Conservation (phyloP, 2,888 invertebrate genomes). For the Brachypalpus laphriformis region DNA sequence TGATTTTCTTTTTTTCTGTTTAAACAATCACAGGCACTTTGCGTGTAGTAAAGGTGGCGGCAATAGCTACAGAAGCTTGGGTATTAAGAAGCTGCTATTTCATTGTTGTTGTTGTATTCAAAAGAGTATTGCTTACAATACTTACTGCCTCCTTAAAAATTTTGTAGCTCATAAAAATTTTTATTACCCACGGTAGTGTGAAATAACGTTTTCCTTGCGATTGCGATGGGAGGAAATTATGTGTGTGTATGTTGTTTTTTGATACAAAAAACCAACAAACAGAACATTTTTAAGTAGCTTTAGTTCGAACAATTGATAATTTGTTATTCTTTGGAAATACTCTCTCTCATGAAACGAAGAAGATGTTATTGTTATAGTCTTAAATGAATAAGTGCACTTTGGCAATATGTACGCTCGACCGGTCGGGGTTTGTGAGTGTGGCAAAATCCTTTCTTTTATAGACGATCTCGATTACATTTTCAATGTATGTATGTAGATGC, state of each 20-base stretch:
- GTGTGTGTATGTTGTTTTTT: slow-evolving; percentile 67
- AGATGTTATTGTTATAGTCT: slow-evolving; percentile 37
- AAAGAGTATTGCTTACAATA: slow-evolving; percentile 70
- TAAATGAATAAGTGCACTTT: slow-evolving; percentile 58
- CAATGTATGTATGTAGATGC: too few species aligned
- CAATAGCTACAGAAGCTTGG: slow-evolving; percentile 32
- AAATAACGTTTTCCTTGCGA: slow-evolving; percentile 78
- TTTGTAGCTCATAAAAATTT: slow-evolving; percentile 81
- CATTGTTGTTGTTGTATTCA: slow-evolving; percentile 58
- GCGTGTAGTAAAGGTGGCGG: slow-evolving; percentile 5
- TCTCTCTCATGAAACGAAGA: slow-evolving; percentile 10
- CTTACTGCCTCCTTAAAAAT: slow-evolving; percentile 75
- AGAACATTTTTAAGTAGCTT: slow-evolving; percentile 71
- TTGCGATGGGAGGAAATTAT: slow-evolving; percentile 46
- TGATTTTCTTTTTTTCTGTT: slow-evolving; percentile 19
- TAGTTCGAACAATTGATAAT: slow-evolving; percentile 66
- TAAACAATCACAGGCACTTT: slow-evolving; percentile 43
- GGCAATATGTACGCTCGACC: slow-evolving; percentile 15
- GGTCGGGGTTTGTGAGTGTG: slow-evolving; percentile 15
- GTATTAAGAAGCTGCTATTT: slow-evolving; percentile 48
- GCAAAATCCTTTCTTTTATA: slow-evolving; percentile 20
- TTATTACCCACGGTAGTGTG: slow-evolving; percentile 82
- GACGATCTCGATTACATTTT: slow-evolving; percentile 9
- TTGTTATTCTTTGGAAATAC: slow-evolving; percentile 72
- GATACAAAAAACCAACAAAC: slow-evolving; percentile 72